phyloP scores from a whole-genome alignment of 2,113 vertebrate genomes.

The Tenrec ecaudatus region DNA sequence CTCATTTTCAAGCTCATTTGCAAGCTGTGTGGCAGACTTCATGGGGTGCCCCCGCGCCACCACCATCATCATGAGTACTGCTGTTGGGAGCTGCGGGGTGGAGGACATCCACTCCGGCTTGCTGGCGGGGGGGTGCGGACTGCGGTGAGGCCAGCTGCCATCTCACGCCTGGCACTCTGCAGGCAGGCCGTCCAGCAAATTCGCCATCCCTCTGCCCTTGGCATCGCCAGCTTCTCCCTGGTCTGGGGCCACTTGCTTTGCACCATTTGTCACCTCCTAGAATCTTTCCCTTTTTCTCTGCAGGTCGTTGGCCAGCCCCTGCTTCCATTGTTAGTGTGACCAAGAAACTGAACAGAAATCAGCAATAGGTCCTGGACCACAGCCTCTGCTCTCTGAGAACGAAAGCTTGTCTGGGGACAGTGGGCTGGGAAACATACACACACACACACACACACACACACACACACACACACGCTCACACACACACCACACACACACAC shows the following conservation, averaged over 20 bases:
- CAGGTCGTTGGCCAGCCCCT: background rate
- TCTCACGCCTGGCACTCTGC: conserved; percentile 45
- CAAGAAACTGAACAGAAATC: background rate
- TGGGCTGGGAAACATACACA: accelerated
- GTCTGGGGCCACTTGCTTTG: background rate
- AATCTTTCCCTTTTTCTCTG: too few species aligned
- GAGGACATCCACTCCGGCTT: conserved; percentile 24
- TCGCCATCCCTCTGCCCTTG: conserved; percentile 48
- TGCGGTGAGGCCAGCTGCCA: conserved; percentile 80
- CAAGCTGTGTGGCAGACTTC: background rate
- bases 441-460: too few species aligned
- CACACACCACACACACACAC: too few species aligned
- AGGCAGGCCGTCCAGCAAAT: conserved; percentile 2
- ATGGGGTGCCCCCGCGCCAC: background rate
- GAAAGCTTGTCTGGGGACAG: background rate
- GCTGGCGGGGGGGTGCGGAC: conserved; percentile 71
- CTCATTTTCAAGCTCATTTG: background rate
- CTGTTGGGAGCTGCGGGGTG: accelerated
- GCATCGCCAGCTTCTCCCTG: background rate
- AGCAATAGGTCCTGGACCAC: accelerated
- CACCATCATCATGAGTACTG: background rate
- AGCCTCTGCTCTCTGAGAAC: background rate
- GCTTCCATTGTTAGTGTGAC: background rate
- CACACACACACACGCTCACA: too few species aligned
- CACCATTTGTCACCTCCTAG: background rate